Evolutionary conservation across 2,113 vertebrate species (phyloP).

Genomic region (Lamprotornis superbus): DNA sequence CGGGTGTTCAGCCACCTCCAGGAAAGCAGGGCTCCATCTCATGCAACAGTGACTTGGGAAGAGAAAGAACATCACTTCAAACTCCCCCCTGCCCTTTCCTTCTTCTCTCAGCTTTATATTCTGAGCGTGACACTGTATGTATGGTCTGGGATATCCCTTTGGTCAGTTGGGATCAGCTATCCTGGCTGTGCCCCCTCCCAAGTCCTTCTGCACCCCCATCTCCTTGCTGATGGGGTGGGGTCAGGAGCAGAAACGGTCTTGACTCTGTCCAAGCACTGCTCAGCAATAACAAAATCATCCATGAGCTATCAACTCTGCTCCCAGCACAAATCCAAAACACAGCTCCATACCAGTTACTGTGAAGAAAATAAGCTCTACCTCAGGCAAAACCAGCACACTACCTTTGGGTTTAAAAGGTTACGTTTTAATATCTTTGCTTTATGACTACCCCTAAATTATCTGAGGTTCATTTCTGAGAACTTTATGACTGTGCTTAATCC

Average conservation of each 20-base stretch:
- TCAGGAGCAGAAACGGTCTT: not conserved
- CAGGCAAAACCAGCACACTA: not conserved
- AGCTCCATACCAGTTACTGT: not conserved
- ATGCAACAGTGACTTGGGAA: not conserved
- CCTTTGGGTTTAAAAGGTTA: not conserved
- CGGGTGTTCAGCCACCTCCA: not conserved
- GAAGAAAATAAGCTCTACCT: not conserved
- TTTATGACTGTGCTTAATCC: not conserved
- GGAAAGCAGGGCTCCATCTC: not conserved
- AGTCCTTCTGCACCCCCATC: not conserved
- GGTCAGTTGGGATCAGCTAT: not conserved
- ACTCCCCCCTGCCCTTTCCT: not conserved
- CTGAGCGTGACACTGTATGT: accelerated
- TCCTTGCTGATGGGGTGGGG: too few relatives aligned
- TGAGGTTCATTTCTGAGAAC: not conserved
- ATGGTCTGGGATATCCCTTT: not conserved
- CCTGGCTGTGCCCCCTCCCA: not conserved
- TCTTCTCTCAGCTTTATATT: not conserved
- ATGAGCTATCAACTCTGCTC: not conserved
- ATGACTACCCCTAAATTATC: not conserved
- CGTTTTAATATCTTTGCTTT: not conserved
- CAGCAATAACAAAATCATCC: not conserved
- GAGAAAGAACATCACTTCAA: not conserved
- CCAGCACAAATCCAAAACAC: not conserved
- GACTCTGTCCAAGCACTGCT: not conserved